Evolutionary conservation across 2,113 vertebrate genomes (phyloP).

Genomic region (Syngnathus typhle): DNA sequence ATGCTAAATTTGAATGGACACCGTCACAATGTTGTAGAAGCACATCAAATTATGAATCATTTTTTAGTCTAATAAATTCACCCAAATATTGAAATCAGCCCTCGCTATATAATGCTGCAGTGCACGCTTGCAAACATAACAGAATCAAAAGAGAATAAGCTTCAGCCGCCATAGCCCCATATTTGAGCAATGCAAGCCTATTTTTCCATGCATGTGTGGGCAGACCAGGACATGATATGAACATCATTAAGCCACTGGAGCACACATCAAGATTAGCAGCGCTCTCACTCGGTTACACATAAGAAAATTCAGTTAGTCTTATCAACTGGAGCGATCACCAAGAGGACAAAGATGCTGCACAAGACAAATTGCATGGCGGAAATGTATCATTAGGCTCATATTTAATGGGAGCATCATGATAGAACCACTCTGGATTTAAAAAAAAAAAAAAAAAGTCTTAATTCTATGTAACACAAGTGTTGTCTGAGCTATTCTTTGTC

Average conservation of each 20-base stretch:
- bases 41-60: not conserved
- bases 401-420: conserved; percentile 13
- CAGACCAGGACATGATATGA: conserved; percentile 1
- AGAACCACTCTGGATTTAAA: not conserved
- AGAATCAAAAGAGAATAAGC: not conserved
- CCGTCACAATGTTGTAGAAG: not conserved
- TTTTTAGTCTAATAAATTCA: not conserved
- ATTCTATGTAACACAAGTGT: not conserved
- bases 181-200: not conserved
- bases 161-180: no score
- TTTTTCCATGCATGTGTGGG: conserved; percentile 1
- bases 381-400: conserved; percentile 33
- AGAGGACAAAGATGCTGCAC: conserved; percentile 31
- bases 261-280: conserved; percentile 35
- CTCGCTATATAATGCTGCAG: not conserved
- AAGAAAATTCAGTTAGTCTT: conserved; percentile 42
- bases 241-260: conserved; percentile 20
- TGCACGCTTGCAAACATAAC: not conserved
- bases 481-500: not conserved
- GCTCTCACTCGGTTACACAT: conserved; percentile 15
- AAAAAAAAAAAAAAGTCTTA: no score
- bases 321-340: conserved; percentile 27
- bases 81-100: not conserved
- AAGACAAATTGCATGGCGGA: conserved; percentile 36
- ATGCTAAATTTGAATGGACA: not conserved